Percentiles rank a stretch among this genome's conserved stretches.
Evolutionary conservation across 2,888 invertebrate genomes (phyloP).

Genomic region (Ophion ellenae): DNA sequence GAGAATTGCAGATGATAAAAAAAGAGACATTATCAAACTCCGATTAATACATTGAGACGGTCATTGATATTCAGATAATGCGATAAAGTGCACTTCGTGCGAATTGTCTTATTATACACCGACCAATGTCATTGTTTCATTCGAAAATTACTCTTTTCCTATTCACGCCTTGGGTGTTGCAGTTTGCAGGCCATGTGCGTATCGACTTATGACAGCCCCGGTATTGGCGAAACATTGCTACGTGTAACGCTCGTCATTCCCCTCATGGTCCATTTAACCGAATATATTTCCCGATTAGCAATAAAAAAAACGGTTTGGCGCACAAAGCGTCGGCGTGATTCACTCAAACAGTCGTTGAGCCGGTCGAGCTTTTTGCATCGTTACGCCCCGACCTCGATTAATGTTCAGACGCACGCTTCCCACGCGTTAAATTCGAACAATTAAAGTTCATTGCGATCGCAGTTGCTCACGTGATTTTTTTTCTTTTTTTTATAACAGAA

Average conservation of each 20-base stretch:
- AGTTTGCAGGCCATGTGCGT: not conserved
- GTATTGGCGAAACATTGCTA: slow-evolving; percentile 30
- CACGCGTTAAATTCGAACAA: slow-evolving; percentile 52
- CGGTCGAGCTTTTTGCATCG: slow-evolving; percentile 42
- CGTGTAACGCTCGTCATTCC: slow-evolving; percentile 34
- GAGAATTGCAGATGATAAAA: not conserved
- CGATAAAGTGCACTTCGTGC: slow-evolving; percentile 2
- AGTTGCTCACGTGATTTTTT: slow-evolving; percentile 6
- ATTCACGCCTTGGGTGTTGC: not conserved
- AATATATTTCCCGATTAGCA: slow-evolving; percentile 31
- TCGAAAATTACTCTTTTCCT: not conserved
- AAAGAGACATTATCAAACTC: not conserved
- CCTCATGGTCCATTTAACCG: slow-evolving; percentile 57
- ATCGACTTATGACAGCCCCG: slow-evolving; percentile 3
- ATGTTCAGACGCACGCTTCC: slow-evolving; percentile 35
- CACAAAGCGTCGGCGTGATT: slow-evolving; percentile 52
- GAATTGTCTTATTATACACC: not conserved
- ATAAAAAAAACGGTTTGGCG: slow-evolving; percentile 57
- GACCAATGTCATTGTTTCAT: not conserved
- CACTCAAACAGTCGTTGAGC: slow-evolving; percentile 54
- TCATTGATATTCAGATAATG: slow-evolving; percentile 5
- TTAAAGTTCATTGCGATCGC: slow-evolving; percentile 34
- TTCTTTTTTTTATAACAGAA: not conserved
- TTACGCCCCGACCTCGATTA: slow-evolving; percentile 40
- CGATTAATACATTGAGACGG: slow-evolving; percentile 5